A percentile compares a stretch with the other conserved stretches of the same genome.
Conservation (phyloP, 2,113 vertebrate species). For the Agapornis roseicollis region DNA sequence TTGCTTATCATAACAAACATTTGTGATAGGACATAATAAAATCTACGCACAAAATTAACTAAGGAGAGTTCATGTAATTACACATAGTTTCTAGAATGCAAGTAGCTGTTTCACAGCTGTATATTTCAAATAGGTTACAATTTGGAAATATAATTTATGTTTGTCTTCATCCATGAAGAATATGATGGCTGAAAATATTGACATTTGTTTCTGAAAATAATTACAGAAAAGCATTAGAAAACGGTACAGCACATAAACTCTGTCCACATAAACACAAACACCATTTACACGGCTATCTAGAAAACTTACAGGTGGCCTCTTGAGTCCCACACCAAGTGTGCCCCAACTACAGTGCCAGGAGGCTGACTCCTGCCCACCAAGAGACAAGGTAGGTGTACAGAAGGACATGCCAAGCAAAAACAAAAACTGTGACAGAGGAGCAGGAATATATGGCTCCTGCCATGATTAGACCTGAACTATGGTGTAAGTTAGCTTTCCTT, state of each 20-base stretch:
- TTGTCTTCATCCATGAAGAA: not conserved
- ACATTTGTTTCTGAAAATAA: constrained; percentile 54
- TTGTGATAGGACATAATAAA: not conserved
- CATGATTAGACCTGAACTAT: constrained; percentile 20
- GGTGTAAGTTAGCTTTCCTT: not conserved
- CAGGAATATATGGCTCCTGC: constrained; percentile 50
- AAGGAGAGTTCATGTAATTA: constrained; percentile 71
- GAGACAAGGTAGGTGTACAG: constrained; percentile 74
- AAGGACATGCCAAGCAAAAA: constrained; percentile 75
- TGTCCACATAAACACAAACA: constrained; percentile 56
- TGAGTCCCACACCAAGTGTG: constrained; percentile 83
- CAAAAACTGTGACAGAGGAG: constrained; percentile 66
- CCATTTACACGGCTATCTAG: constrained; percentile 65
- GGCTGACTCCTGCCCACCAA: constrained; percentile 81
- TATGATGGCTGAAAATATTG: not conserved
- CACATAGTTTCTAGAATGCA: constrained; percentile 52
- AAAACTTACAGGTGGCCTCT: constrained; percentile 83
- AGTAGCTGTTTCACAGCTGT: constrained; percentile 2
- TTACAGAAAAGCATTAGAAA: constrained; percentile 51
- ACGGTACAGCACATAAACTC: constrained; percentile 58
- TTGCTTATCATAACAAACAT: constrained; percentile 41
- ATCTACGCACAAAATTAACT: constrained; percentile 46
- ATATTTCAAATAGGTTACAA: not conserved
- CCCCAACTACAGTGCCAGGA: constrained; percentile 86
- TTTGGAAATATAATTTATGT: not conserved